Evolutionary conservation across 2,888 invertebrate genomes (phyloP), one percentile per base, ranked within the genome.

Genomic region (Pseudeuparius sepicola): DNA sequence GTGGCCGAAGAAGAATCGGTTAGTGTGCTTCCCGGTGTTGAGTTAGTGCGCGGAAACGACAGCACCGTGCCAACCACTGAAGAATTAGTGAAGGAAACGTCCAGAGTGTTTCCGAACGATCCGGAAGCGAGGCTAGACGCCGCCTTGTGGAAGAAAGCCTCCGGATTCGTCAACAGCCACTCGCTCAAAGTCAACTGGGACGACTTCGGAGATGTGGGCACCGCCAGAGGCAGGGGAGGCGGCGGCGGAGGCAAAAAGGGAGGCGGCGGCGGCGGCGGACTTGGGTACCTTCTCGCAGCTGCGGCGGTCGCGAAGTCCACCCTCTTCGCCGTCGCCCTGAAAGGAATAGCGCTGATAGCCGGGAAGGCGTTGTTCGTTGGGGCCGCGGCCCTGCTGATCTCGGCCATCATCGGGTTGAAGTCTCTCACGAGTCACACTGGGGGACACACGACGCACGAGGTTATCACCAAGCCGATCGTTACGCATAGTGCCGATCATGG

Each of bases 301-400:
- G 54, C 62, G 9, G 55, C 66, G 53, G 65, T 70, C 65, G 65
- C 68, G 59, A 68, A 67, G 67, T 79, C 80, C 43, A 79, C 78
- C 2, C 55, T 83, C 1, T 70, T 79, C 57, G 76, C 82, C 0
- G 53, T 85, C 16, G 84, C 76, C 7, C 27, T 83, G 35, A 78
- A 78, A 6, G 79, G 73, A 0, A 57, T 84, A 3, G 81, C 82
- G 0, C 58, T 79, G 34, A 62, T 83, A 17, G 82, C 83, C 4
- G 83, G 84, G 9, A 85, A 85, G 55, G 84, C 84, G 1, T 55
- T 84, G 11, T 78, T 84, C 75, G 78, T 82, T 0, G 80, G 78
- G 1, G 56, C 84, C 39, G 75, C 84, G 71, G 80, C 84, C 0
- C 64, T 84, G 1, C 71, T 82, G 43, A 61, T 84, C 1, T 79